Base-by-base conservation (phyloP, 2,888 invertebrate species). In the Dorcus hopei region DNA sequence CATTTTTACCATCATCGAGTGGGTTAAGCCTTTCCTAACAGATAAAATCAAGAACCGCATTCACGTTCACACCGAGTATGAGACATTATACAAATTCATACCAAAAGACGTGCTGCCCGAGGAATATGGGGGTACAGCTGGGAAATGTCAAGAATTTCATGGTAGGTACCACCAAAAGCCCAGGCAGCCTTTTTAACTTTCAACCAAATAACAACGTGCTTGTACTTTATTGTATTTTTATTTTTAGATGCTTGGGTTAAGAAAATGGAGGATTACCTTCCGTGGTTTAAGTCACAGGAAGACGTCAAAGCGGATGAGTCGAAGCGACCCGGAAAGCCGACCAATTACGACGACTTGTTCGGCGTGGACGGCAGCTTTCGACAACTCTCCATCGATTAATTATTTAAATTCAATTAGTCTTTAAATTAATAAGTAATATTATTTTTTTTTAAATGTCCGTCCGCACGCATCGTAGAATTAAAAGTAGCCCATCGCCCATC, bases 341-440 rank as follows among this genome's bases (percentile, higher is more conserved):
- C 90, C 73, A 92, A 91, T 67, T 87, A 89, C 65, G 91, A 93
- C 66, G 93, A 93, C 71, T 82, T 93, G 3, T 93, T 94, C 71
- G 93, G 93, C n/a, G 84, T 93, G 70, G 93, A 93, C 70, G 93
- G 93, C 42, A 91, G 93, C 49, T 93, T 93, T 82, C 86, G 92
- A 71, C 90, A 93, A 77, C 80, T 94, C 58, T 84, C 87, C 69
- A 92, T 94, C 71, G 92, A 93, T 81, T 93, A 83, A 81, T 67
- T 47, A 38, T 14, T 19, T 19, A 19, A 19, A 19, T 19, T 19
- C 19, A 19, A 19, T 19, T 19, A 19, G 19, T 19, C 19, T 3
- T 19, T 19, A 23, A n/a, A 45, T 19, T 5, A 45, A 45, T n/a
- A 11, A 45, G 14, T 19, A 45, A 45, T 23, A 14, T 14, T 14